These are phyloP conservation scores for Chloroclysta siterata DNA, from an alignment of 2,888 invertebrate genomes.

Conservation along the genomic window DNA sequence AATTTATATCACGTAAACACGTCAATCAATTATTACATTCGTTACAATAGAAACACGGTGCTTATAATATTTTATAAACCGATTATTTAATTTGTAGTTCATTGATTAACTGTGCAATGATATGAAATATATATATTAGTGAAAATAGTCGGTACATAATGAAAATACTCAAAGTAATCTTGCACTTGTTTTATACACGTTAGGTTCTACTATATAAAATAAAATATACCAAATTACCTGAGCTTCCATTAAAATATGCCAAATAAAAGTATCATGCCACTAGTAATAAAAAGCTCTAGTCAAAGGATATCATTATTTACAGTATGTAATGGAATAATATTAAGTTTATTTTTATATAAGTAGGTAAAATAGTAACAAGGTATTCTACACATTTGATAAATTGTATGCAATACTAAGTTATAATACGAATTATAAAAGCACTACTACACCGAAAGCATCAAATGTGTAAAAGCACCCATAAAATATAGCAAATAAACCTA, in stretches of 20 bases:
- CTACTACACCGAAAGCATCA: slow-evolving; percentile 59
- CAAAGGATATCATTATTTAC: slow-evolving; percentile 37
- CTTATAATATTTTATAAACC: background rate
- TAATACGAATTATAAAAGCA: slow-evolving; percentile 35
- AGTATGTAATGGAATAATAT: slow-evolving; percentile 39
- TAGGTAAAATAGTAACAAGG: slow-evolving; percentile 46
- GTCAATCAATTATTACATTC: background rate
- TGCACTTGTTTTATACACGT: slow-evolving; percentile 71
- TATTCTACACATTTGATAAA: slow-evolving; percentile 62
- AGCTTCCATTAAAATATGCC: slow-evolving; percentile 55
- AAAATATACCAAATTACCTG: slow-evolving; percentile 41
- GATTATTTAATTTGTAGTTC: slow-evolving; percentile 1
- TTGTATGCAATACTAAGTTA: slow-evolving; percentile 6
- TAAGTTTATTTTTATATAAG: slow-evolving; percentile 41
- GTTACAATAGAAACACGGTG: background rate
- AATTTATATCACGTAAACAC: background rate
- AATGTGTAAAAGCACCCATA: slow-evolving; percentile 42
- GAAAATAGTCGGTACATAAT: background rate
- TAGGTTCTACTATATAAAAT: slow-evolving; percentile 65
- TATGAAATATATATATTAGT: slow-evolving; percentile 40
- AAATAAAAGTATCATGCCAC: slow-evolving; percentile 71
- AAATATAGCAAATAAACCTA: slow-evolving; percentile 39
- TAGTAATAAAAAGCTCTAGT: slow-evolving; percentile 47
- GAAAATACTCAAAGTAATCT: slow-evolving; percentile 44
- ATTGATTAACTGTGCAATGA: slow-evolving; percentile 28